A percentile compares a stretch with the other conserved stretches of the same genome.
These are phyloP conservation scores for Eumaeus atala DNA, from an alignment of 1,140 invertebrate species.

Conservation along the genomic window DNA sequence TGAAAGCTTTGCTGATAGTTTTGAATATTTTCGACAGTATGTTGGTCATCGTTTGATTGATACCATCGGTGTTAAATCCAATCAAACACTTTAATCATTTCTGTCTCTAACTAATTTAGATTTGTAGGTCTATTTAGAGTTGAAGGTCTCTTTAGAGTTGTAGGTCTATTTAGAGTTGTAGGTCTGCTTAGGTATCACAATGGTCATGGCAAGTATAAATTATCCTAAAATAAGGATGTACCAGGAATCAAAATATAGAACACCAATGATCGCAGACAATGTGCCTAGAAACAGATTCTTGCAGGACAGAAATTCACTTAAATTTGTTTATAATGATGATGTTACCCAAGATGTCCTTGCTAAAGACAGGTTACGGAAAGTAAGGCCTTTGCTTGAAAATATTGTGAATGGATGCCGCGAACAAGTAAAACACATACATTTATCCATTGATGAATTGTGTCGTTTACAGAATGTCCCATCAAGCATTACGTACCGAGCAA, in stretches of 20 bases:
- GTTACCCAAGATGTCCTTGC: not conserved
- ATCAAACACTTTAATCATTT: not conserved
- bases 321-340: not conserved
- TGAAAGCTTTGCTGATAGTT: not conserved
- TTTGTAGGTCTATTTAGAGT: too few relatives aligned
- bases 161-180: not conserved
- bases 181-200: not conserved
- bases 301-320: not conserved
- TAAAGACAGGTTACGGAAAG: not conserved
- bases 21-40: constrained; percentile 6
- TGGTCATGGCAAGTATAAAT: not conserved
- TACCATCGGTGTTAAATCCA: not conserved
- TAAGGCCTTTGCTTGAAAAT: not conserved
- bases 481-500: too few relatives aligned
- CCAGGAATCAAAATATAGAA: not conserved
- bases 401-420: not conserved
- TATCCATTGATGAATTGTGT: not conserved
- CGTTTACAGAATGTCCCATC: too few relatives aligned
- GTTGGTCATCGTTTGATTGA: not conserved
- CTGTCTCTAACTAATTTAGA: too few relatives aligned
- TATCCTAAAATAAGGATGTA: not conserved
- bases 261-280: not conserved
- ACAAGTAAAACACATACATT: not conserved
- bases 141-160: too few relatives aligned
- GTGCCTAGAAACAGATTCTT: not conserved